Evolutionary conservation across 1,140 invertebrate genomes (phyloP).

Genomic region (Pogonognathellus flavescens): DNA sequence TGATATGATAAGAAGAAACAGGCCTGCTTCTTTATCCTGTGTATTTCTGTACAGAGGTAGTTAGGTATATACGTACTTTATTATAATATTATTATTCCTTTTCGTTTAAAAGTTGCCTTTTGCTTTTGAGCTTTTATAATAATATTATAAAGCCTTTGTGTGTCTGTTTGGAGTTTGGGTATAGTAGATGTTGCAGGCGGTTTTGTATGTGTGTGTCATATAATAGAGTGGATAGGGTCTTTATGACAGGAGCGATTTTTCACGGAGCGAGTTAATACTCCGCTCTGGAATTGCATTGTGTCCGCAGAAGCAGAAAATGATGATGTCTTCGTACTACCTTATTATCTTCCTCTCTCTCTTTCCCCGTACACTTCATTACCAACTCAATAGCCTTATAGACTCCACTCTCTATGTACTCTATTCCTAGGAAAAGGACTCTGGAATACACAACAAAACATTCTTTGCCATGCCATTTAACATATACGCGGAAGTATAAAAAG

Average conservation of each 20-base stretch:
- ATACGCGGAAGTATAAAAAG: no score
- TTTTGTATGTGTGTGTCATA: background rate
- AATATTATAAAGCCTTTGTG: no score
- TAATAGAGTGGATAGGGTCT: conserved; percentile 19
- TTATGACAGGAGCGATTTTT: conserved; percentile 46
- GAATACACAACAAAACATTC: no score
- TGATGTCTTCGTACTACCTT: conserved; percentile 38
- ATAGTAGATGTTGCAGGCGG: background rate
- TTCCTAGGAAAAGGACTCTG: background rate
- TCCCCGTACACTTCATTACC: conserved; percentile 33
- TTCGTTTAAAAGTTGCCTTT: no score
- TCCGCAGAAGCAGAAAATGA: conserved; percentile 49
- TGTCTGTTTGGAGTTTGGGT: background rate
- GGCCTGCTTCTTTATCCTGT: no score
- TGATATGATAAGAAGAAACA: no score
- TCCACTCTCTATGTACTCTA: background rate
- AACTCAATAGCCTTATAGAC: conserved; percentile 6
- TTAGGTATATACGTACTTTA: no score
- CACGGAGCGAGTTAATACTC: conserved; percentile 40
- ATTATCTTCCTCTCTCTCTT: conserved; percentile 32
- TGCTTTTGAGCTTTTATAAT: no score
- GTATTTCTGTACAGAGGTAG: no score
- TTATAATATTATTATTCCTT: no score
- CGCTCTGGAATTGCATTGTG: conserved; percentile 48
- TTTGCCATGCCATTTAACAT: no score